Evolutionary conservation across 2,113 vertebrate genomes (phyloP).

Genomic region (Hyla sarda): DNA sequence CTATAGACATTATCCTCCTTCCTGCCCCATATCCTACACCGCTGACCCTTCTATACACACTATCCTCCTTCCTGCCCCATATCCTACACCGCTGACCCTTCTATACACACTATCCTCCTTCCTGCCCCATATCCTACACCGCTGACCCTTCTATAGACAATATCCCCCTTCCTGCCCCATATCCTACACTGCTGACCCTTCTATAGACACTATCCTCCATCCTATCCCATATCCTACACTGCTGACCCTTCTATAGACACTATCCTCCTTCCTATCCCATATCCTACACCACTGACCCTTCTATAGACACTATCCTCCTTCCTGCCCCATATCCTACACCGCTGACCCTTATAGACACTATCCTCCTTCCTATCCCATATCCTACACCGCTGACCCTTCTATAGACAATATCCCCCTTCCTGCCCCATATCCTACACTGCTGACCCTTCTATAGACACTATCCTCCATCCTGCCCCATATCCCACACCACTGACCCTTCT

Average conservation of each 20-base stretch:
- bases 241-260: neutral
- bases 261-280: neutral
- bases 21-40: too few relatives aligned
- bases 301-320: too few relatives aligned
- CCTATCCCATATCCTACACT: neutral
- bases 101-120: too few relatives aligned
- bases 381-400: neutral
- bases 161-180: neutral
- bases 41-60: too few relatives aligned
- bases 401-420: too few relatives aligned
- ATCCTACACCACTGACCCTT: too few relatives aligned
- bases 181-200: neutral
- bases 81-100: too few relatives aligned
- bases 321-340: neutral
- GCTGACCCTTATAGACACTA: neutral
- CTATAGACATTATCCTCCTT: too few relatives aligned
- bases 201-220: neutral
- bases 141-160: neutral
- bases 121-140: too few relatives aligned
- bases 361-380: neutral
- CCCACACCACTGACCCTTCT: neutral
- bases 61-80: too few relatives aligned
- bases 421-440: neutral
- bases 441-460: neutral
- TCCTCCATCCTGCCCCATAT: neutral